These are phyloP conservation scores for Phoxinus phoxinus DNA, from an alignment of 2,113 vertebrate species.

Conservation along the genomic window DNA sequence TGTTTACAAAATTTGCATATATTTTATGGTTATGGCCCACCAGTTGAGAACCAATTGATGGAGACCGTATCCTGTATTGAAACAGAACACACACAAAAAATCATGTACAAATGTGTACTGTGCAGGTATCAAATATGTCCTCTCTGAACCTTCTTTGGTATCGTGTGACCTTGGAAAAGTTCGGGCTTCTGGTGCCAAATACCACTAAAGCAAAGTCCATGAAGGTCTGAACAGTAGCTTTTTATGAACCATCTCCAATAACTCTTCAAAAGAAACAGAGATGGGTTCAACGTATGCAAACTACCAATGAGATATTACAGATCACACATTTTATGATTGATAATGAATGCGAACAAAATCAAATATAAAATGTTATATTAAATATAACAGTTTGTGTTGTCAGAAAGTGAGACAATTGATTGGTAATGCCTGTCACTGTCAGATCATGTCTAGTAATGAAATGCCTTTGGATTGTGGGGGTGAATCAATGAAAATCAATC, in stretches of 20 bases:
- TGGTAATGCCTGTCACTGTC: neutral
- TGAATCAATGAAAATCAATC: constrained; percentile 20
- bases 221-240: neutral
- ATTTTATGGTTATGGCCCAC: neutral
- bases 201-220: constrained; percentile 19
- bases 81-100: neutral
- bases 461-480: neutral
- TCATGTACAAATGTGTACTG: neutral
- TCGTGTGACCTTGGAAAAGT: constrained; percentile 5
- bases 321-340: neutral
- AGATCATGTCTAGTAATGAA: constrained; percentile 21
- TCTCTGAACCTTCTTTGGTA: neutral
- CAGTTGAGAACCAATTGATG: neutral
- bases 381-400: neutral
- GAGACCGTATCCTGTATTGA: neutral
- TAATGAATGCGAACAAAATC: neutral
- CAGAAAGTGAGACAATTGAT: neutral
- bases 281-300: neutral
- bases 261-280: neutral
- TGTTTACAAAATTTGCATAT: neutral
- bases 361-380: neutral
- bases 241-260: neutral
- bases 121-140: constrained; percentile 6
- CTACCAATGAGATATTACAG: neutral
- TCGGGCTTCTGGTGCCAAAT: constrained; percentile 22